Percentiles rank a stretch among this genome's conserved stretches.
Evolutionary conservation across 2,113 vertebrate genomes (phyloP).

Genomic region (Muscicapa adusta): DNA sequence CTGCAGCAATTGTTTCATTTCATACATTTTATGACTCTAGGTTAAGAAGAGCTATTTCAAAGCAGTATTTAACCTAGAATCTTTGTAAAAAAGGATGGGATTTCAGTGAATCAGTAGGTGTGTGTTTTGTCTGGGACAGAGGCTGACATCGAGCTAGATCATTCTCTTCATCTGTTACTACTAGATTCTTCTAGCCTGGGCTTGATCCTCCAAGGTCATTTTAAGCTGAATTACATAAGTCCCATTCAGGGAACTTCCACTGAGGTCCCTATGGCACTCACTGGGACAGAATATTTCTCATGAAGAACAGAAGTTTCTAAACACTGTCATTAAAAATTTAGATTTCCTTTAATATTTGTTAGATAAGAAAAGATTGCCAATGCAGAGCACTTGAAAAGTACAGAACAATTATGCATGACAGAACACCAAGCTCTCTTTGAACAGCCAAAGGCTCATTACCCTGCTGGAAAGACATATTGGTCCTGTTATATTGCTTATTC

Average conservation of each 20-base stretch:
- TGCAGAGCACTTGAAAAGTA: neutral
- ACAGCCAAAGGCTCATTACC: neutral
- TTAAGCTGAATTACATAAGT: neutral
- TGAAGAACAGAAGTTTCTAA: neutral
- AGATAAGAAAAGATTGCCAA: neutral
- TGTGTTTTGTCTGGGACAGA: neutral
- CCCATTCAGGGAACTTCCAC: neutral
- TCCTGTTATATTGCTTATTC: neutral
- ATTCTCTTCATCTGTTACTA: neutral
- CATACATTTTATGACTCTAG: neutral
- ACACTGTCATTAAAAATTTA: neutral
- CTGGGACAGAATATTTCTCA: neutral
- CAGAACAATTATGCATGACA: neutral
- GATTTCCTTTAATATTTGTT: neutral
- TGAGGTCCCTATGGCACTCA: neutral
- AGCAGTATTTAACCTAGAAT: neutral
- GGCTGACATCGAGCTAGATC: neutral
- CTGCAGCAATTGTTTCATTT: neutral
- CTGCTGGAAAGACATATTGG: neutral
- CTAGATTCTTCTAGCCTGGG: neutral
- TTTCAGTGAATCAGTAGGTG: neutral
- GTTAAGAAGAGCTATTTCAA: neutral
- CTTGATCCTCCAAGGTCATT: neutral
- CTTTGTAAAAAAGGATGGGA: neutral
- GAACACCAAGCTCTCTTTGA: neutral